A percentile compares a stretch with the other conserved stretches of the same genome.
Evolutionary conservation across 2,797 vertebrate species (phyloP).

Genomic region (Octomys mimax): DNA sequence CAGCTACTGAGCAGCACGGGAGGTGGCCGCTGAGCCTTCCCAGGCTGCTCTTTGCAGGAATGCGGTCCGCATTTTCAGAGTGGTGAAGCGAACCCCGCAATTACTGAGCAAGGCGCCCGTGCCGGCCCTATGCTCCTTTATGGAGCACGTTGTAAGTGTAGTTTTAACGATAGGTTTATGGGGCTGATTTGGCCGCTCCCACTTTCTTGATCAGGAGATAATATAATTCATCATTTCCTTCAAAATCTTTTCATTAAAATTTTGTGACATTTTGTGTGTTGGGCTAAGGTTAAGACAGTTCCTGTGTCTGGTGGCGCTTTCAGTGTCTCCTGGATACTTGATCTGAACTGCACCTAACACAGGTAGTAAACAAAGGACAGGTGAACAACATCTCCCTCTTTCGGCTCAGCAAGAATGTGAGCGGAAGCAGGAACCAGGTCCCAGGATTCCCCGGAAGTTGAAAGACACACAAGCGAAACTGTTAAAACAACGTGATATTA

Average conservation of each 20-base stretch:
- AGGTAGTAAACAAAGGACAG: background rate
- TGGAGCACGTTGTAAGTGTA: background rate
- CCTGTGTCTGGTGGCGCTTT: background rate
- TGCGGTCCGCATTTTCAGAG: background rate
- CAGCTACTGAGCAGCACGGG: background rate
- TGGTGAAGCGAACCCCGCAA: background rate
- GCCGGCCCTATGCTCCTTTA: background rate
- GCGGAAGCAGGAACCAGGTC: background rate
- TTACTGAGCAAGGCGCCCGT: background rate
- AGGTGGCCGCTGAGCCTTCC: background rate
- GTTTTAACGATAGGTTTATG: background rate
- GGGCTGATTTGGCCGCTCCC: background rate
- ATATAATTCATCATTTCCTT: background rate
- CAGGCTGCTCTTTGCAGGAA: background rate
- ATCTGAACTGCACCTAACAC: background rate
- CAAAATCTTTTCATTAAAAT: background rate
- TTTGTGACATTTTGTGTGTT: background rate
- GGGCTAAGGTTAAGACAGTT: background rate
- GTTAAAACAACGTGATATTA: background rate
- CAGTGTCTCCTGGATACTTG: background rate
- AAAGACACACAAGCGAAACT: background rate
- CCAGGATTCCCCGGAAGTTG: background rate
- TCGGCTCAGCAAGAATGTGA: background rate
- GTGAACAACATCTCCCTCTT: background rate
- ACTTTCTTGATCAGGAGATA: slow-evolving; percentile 11